Evolutionary conservation across 2,888 invertebrate species (phyloP), one percentile per base, ranked within the genome.

Genomic region (Dinocampus coccinellae): DNA sequence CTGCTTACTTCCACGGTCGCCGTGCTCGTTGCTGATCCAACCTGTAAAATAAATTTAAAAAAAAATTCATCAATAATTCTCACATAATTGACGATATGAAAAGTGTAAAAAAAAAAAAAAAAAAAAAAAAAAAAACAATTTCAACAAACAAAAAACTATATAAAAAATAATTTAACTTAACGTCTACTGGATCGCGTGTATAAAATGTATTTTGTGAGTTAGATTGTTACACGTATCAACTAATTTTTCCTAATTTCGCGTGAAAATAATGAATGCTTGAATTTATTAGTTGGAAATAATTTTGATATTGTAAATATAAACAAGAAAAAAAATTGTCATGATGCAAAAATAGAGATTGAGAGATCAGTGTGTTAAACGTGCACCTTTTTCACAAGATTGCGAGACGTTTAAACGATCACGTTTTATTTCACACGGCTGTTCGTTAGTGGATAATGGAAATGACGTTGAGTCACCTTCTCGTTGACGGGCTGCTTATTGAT

Each of bases 1-100:
- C 93, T 91, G 78, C 92, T 93, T 80, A 91, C 90, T 82, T 94
- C 93, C 74, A 95, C 93, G 88, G 87, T 91, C 88, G 89, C 90
- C 88, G 78, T 82, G 79, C 84, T 88, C 78, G 88, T 86, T 64
- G 86, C 84, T 73, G 81, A 76, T 62, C 81, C 82, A 69, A 83
- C 79, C 85, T 83, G 76, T 13, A 47, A n/a, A n/a, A n/a, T n/a
- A n/a, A n/a, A 69, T 36, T 47, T 60, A 26, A 69, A 69, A 7
- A 52, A 39, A 36, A 58, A 63, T 60, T 36, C 20, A 62, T n/a
- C 47, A 53, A 20, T 53, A 57, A 13, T 36, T 20, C 33, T 22
- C 24, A 1, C 53, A 22, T 39, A 16, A 9, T 60, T 60, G 4
- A 10, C 53, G 2, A 20, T 6, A 53, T 24, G 7, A 53, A 20